Percentiles rank a stretch among this genome's conserved stretches.
Evolutionary conservation across 2,113 vertebrate genomes (phyloP).

Genomic region (Malurus cyaneus): DNA sequence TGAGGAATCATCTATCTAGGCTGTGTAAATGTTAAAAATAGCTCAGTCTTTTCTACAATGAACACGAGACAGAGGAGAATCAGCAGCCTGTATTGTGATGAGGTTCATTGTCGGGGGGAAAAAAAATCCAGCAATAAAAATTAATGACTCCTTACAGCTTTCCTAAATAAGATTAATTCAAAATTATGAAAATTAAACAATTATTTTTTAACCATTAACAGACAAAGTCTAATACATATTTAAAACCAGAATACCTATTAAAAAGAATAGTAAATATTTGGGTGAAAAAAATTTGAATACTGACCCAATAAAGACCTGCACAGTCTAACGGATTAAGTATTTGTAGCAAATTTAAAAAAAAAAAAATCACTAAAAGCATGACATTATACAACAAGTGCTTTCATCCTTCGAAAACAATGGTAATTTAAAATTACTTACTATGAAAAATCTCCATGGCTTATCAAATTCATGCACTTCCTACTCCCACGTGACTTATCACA

Average conservation of each 20-base stretch:
- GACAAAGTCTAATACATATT: background rate
- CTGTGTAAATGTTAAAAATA: slow-evolving; percentile 80
- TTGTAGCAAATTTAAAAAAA: background rate
- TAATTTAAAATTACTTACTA: slow-evolving; percentile 17
- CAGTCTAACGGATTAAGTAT: background rate
- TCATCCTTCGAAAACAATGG: background rate
- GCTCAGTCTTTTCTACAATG: slow-evolving; percentile 74
- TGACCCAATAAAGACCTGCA: background rate
- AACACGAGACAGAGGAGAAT: slow-evolving; percentile 68
- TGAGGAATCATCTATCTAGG: slow-evolving; percentile 73
- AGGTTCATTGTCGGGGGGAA: slow-evolving; percentile 12
- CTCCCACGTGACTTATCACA: background rate
- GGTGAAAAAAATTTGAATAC: background rate
- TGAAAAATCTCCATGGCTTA: slow-evolving; percentile 4
- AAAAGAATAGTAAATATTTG: background rate
- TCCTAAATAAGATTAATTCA: slow-evolving; percentile 46
- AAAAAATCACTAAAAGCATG: background rate
- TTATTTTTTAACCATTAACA: background rate
- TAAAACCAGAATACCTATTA: background rate
- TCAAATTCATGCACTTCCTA: background rate
- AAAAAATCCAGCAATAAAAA: slow-evolving; percentile 53
- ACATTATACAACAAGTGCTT: background rate
- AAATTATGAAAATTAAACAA: slow-evolving; percentile 30
- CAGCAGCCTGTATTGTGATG: slow-evolving; percentile 66
- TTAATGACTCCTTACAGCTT: slow-evolving; percentile 50